Percentiles rank a stretch among this genome's conserved stretches.
These are phyloP conservation scores for Bombus impatiens DNA, from an alignment of 1,140 invertebrate species.

Conservation along the genomic window DNA sequence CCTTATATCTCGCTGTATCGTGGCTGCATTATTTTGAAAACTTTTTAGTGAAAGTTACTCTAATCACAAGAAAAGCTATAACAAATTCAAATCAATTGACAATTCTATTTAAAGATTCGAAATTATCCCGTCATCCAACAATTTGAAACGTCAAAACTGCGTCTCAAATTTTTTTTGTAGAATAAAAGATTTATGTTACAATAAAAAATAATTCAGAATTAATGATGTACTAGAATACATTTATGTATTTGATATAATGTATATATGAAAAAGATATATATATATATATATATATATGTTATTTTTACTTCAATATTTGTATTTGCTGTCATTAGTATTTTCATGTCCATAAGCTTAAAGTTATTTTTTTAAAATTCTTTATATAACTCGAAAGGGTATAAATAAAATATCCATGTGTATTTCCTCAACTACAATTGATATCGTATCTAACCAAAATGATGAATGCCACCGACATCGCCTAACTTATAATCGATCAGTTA, in stretches of 20 bases:
- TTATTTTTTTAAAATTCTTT: neutral
- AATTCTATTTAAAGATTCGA: neutral
- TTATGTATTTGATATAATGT: too few relatives aligned
- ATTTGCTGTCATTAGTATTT: neutral
- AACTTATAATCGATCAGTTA: neutral
- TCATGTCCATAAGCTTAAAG: neutral
- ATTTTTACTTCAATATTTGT: neutral
- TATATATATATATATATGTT: neutral
- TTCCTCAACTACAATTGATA: neutral
- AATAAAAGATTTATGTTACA: neutral
- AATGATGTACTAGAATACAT: neutral
- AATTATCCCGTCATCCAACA: neutral
- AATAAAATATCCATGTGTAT: neutral
- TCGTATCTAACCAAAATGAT: too few relatives aligned
- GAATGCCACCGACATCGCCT: too few relatives aligned
- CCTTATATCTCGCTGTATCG: neutral
- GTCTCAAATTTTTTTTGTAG: neutral
- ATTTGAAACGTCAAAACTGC: neutral
- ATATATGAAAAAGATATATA: too few relatives aligned
- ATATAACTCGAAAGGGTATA: neutral
- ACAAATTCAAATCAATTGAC: too few relatives aligned
- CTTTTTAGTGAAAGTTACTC: neutral
- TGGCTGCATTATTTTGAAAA: neutral
- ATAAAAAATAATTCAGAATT: neutral
- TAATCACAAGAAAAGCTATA: neutral